Evolutionary conservation across 1,140 invertebrate genomes (phyloP).

Genomic region (Gryllus bimaculatus): DNA sequence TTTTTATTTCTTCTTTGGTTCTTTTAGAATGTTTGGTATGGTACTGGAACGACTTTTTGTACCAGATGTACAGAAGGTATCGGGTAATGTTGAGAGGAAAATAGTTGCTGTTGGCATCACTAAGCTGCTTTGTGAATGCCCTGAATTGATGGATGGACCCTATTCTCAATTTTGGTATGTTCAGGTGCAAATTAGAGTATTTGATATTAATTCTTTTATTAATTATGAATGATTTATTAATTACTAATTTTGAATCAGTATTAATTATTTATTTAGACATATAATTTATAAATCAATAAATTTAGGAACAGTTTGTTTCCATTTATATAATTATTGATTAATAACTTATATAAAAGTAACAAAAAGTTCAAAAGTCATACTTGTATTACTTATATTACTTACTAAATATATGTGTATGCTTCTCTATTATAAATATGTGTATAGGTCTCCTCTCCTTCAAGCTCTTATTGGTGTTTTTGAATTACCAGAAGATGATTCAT

Average conservation of each 20-base stretch:
- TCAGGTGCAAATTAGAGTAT: not conserved
- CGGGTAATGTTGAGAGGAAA: slow-evolving; percentile 72
- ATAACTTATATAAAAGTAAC: not conserved
- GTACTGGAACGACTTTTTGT: slow-evolving; percentile 81
- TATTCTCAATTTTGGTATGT: slow-evolving; percentile 57
- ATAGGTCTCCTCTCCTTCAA: slow-evolving; percentile 43
- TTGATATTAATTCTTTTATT: too few species aligned
- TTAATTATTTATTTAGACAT: too few species aligned
- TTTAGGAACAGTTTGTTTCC: not conserved
- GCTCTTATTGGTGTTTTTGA: slow-evolving; percentile 74
- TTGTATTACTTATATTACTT: not conserved
- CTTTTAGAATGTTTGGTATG: slow-evolving; percentile 84
- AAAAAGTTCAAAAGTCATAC: not conserved
- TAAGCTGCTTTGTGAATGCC: slow-evolving; percentile 71
- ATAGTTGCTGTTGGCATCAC: slow-evolving; percentile 81
- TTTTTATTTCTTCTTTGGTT: slow-evolving; percentile 21
- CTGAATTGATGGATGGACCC: slow-evolving; percentile 39
- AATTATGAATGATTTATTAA: too few species aligned
- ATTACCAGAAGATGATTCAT: slow-evolving; percentile 69
- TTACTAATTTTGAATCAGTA: too few species aligned
- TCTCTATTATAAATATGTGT: slow-evolving; percentile 15
- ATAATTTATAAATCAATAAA: not conserved
- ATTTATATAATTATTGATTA: not conserved
- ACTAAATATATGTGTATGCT: slow-evolving; percentile 21
- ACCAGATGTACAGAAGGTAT: slow-evolving; percentile 76